Conservation (phyloP, 1,140 invertebrate genomes). For the Drosophila micromelanica region DNA sequence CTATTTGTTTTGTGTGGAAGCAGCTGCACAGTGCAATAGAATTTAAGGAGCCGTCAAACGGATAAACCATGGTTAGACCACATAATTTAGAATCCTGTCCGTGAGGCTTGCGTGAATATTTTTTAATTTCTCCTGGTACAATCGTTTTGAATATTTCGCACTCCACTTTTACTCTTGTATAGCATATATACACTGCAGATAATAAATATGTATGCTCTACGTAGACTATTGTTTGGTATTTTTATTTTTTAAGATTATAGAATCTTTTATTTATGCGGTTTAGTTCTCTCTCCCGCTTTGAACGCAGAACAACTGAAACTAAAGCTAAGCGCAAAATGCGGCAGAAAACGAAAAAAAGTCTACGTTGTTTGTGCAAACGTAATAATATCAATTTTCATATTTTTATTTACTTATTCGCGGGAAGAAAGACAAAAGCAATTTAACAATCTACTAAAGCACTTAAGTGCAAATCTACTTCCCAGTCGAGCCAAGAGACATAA, state of each 20-base stretch:
- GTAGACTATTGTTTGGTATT: too few relatives aligned
- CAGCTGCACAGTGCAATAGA: neutral
- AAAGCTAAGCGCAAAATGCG: conserved; percentile 50
- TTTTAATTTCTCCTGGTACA: neutral
- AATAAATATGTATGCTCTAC: neutral
- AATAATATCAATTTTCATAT: conserved; percentile 81
- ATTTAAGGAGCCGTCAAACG: neutral
- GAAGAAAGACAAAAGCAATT: conserved; percentile 79
- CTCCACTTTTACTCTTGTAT: conserved; percentile 32
- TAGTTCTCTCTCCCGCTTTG: conserved; percentile 6
- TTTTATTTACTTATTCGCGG: conserved; percentile 58
- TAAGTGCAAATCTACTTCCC: conserved; percentile 72
- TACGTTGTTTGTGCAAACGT: conserved; percentile 67
- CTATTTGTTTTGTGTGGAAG: neutral
- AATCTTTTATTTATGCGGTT: conserved; percentile 33
- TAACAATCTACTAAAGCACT: conserved; percentile 81
- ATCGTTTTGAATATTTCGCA: conserved; percentile 8
- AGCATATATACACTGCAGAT: neutral
- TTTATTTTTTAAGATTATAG: conserved; percentile 44
- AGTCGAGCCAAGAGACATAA: conserved; percentile 13
- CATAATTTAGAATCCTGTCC: neutral
- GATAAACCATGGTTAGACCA: too few relatives aligned
- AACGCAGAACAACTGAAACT: conserved; percentile 41
- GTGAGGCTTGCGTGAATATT: neutral
- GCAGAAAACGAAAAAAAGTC: conserved; percentile 65